Evolutionary conservation across 2,113 vertebrate species (phyloP), one percentile per base, ranked within the genome.

Genomic region (Aegotheles bennettii): DNA sequence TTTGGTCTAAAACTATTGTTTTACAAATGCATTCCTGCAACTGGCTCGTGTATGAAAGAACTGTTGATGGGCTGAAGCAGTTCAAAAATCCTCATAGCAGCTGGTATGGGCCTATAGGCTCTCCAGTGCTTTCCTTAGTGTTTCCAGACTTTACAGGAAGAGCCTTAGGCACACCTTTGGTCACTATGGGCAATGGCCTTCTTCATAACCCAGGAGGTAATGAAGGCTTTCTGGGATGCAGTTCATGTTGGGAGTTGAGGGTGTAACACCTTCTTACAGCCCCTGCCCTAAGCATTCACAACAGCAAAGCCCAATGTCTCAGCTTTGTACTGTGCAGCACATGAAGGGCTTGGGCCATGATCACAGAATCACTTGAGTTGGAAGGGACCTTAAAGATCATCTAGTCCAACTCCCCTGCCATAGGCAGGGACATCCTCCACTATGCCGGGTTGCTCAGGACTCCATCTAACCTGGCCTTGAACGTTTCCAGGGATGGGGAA

Each of bases 231-330:
- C 84, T 68, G 64, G n/a, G 54, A 26, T 51, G 50, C 13, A 40
- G 12, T 31, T 5, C 2, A 3, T 45, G 8, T 4, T 25, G 35
- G 24, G 50, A 43, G 8, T 18, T 53, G 85, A 47, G 13, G 21
- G 14, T 0, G 1, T 67, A 45, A 61, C 9, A 64, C 21, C 18
- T 36, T 47, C n/a, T 43, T 20, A 53, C 29, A 67, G 56, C 47
- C 29, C 75, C 54, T 84, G 29, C 42, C 45, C 42, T 40, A 12
- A 70, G 35, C 6, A 1, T 69, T 89, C 2, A 0, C 28, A 31
- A 24, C 1, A 35, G 35, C 19, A 77, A 45, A 65, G 15, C 23
- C 6, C 0, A 0, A 17, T 40, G n/a, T 67, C 40, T 71, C 42
- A 28, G 26, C 38, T 71, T 23, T 35, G 2, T 24, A 10, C 2